Percentiles rank a stretch among this genome's conserved stretches.
These are phyloP conservation scores for Hermaeophaga mercurialis DNA, from an alignment of 2,888 invertebrate genomes.

Conservation along the genomic window DNA sequence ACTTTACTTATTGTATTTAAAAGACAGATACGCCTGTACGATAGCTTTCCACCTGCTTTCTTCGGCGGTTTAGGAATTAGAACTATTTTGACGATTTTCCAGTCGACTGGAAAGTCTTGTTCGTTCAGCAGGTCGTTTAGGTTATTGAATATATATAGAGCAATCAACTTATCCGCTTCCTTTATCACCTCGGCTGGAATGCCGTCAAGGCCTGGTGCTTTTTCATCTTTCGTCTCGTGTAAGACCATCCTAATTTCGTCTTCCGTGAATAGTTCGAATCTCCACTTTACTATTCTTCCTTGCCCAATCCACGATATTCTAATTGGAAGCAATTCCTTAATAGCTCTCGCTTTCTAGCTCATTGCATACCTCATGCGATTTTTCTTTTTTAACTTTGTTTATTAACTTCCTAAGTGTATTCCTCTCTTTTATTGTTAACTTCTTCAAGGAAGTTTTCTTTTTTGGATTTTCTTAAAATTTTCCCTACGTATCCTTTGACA, in stretches of 20 bases:
- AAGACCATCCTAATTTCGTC: neutral
- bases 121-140: slow-evolving; percentile 13
- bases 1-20: slow-evolving; percentile 8
- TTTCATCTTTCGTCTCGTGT: neutral
- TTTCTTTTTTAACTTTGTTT: too few species aligned
- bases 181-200: too few species aligned
- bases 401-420: neutral
- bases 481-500: neutral
- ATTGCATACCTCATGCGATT: neutral
- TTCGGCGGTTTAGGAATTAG: slow-evolving; percentile 22
- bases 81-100: slow-evolving; percentile 22
- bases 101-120: slow-evolving; percentile 22
- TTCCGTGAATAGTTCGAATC: neutral
- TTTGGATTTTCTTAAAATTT: too few species aligned
- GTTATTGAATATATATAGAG: neutral
- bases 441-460: neutral
- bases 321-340: slow-evolving; percentile 3
- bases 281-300: too few species aligned
- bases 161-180: too few species aligned
- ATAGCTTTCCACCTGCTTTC: neutral
- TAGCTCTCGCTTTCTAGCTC: neutral
- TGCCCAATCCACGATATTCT: neutral
- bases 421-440: too few species aligned
- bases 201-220: neutral
- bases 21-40: slow-evolving; percentile 9